phyloP scores from a whole-genome alignment of 2,888 invertebrate species.

The Melinopterus prodromus region DNA sequence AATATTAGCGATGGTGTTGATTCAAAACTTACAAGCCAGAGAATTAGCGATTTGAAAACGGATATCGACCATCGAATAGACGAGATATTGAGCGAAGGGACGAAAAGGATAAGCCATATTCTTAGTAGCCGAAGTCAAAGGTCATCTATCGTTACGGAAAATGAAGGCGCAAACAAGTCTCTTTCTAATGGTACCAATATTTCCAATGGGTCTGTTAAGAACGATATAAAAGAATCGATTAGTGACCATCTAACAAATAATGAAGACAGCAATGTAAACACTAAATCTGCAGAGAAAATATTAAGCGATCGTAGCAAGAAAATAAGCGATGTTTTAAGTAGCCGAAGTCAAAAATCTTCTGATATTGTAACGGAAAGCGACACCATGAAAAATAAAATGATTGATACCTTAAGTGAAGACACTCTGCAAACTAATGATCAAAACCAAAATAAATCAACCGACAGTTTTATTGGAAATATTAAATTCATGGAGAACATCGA shows the following conservation, averaged over 20 bases:
- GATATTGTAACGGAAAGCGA: not conserved
- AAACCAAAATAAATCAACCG: not conserved
- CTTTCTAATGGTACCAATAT: not conserved
- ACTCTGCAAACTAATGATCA: not conserved
- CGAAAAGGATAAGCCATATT: slow-evolving; percentile 6
- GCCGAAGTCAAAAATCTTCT: not conserved
- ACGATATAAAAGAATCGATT: not conserved
- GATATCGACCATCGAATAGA: slow-evolving; percentile 18
- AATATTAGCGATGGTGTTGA: not conserved
- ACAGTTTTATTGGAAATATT: no score
- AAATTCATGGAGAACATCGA: no score
- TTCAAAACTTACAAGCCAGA: not conserved
- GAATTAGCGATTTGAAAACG: slow-evolving; percentile 7
- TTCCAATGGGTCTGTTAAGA: not conserved
- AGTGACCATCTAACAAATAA: not conserved
- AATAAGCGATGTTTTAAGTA: not conserved
- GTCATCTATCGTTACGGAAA: not conserved
- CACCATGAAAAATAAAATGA: not conserved
- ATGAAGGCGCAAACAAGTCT: not conserved
- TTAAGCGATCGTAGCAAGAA: not conserved
- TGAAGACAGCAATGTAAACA: no score
- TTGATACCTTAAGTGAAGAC: not conserved
- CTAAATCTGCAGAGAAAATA: no score
- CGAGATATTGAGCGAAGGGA: slow-evolving; percentile 10
- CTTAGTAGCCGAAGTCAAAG: slow-evolving; percentile 16